phyloP scores from a whole-genome alignment of 2,113 vertebrate genomes.

The Brachirus orientalis region DNA sequence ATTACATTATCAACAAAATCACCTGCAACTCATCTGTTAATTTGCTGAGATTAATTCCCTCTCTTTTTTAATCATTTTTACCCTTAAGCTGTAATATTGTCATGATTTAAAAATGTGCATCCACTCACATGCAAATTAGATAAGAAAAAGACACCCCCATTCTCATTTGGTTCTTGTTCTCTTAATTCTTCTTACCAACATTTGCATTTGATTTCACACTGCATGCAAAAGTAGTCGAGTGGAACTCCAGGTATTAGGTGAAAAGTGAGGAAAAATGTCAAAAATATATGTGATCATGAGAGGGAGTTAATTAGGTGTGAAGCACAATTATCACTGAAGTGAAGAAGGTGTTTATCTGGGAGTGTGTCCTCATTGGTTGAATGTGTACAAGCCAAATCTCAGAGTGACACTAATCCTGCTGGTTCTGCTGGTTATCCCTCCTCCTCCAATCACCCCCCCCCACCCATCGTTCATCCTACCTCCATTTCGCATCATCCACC shows the following conservation, averaged over 20 bases:
- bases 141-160: too few species aligned
- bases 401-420: constrained; percentile 76
- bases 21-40: background rate
- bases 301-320: constrained; percentile 39
- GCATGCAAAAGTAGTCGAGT: background rate
- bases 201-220: background rate
- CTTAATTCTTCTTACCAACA: background rate
- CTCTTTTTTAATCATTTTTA: too few species aligned
- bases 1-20: background rate
- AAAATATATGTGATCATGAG: background rate
- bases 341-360: constrained; percentile 42
- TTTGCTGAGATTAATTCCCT: background rate
- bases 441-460: constrained; percentile 22
- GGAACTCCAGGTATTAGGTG: background rate
- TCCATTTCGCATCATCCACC: constrained; percentile 39
- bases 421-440: constrained; percentile 69
- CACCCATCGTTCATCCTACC: constrained; percentile 50
- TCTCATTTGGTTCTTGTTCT: background rate
- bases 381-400: constrained; percentile 67
- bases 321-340: constrained; percentile 59
- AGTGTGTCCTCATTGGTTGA: constrained; percentile 47
- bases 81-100: too few species aligned
- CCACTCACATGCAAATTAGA: too few species aligned
- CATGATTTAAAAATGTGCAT: background rate
- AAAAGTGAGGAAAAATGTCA: background rate